Evolutionary conservation across 2,113 vertebrate genomes (phyloP).

Genomic region (Phrynosoma platyrhinos): DNA sequence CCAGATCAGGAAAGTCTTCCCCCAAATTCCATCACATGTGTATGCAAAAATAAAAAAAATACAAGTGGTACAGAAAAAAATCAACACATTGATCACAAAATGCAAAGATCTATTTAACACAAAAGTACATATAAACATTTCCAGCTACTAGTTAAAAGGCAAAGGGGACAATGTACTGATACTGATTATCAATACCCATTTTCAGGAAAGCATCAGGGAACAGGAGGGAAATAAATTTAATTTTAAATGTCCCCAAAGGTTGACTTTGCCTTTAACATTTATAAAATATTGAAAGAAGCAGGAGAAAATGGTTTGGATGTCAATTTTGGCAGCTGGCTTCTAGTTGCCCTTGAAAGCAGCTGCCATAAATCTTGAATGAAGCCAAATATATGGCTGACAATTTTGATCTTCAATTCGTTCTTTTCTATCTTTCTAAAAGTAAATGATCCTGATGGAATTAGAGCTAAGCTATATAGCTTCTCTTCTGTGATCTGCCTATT

Average conservation of each 20-base stretch:
- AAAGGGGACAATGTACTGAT: neutral
- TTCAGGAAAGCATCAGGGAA: conserved; percentile 35
- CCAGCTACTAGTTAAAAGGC: conserved; percentile 27
- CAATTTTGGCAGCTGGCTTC: conserved; percentile 63
- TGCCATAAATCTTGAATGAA: conserved; percentile 79
- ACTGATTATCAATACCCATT: conserved; percentile 52
- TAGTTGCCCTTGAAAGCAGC: conserved; percentile 74
- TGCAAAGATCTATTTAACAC: neutral
- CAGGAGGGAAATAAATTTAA: conserved; percentile 50
- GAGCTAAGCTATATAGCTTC: conserved; percentile 64
- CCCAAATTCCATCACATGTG: too few relatives aligned
- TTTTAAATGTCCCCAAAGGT: conserved; percentile 67
- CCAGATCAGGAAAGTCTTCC: neutral
- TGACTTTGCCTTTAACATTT: conserved; percentile 72
- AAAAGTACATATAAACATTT: conserved; percentile 4
- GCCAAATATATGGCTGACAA: conserved; percentile 72
- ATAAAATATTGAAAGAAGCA: conserved; percentile 78
- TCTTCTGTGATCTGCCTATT: conserved; percentile 68
- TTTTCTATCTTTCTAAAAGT: conserved; percentile 73
- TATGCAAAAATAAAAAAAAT: neutral
- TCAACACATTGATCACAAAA: too few relatives aligned
- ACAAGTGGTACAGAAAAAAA: neutral
- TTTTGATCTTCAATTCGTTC: conserved; percentile 78
- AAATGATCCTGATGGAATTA: conserved; percentile 75
- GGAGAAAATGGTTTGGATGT: conserved; percentile 61